Conservation (phyloP, 2,797 vertebrate genomes). For the Ciconia nigra region DNA sequence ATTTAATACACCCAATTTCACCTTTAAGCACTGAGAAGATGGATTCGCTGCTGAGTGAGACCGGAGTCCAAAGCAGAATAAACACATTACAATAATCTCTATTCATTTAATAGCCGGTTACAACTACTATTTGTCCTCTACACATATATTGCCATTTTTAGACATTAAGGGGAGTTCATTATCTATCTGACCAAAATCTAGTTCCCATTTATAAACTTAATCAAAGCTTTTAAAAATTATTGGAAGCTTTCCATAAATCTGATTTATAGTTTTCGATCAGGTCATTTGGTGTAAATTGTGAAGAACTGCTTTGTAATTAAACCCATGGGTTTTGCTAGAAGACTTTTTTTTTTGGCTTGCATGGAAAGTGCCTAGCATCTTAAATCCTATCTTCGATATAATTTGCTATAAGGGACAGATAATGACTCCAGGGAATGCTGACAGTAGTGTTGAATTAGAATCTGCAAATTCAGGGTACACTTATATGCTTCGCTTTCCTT, state of each 20-base stretch:
- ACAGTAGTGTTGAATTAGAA: not conserved
- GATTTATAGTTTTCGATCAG: not conserved
- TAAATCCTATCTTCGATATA: not conserved
- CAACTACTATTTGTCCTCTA: not conserved
- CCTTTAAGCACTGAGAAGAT: not conserved
- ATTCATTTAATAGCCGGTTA: not conserved
- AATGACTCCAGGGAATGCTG: not conserved
- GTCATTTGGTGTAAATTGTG: not conserved
- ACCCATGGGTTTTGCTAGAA: not conserved
- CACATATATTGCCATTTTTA: not conserved
- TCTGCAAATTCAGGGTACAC: not conserved
- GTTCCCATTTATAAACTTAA: not conserved
- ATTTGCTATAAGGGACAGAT: not conserved
- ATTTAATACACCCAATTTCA: not conserved
- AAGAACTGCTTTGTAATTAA: not conserved
- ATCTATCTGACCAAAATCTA: not conserved
- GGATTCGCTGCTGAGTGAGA: not conserved
- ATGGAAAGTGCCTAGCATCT: not conserved
- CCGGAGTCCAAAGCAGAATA: not conserved
- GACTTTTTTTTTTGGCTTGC: not conserved
- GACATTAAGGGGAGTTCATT: not conserved
- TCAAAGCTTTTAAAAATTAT: not conserved
- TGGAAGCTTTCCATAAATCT: not conserved
- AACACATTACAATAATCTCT: not conserved
- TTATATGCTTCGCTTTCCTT: not conserved